Percentiles rank a stretch among this genome's conserved stretches.
Conservation (phyloP, 1,140 invertebrate species). For the Charaxes varanes region DNA sequence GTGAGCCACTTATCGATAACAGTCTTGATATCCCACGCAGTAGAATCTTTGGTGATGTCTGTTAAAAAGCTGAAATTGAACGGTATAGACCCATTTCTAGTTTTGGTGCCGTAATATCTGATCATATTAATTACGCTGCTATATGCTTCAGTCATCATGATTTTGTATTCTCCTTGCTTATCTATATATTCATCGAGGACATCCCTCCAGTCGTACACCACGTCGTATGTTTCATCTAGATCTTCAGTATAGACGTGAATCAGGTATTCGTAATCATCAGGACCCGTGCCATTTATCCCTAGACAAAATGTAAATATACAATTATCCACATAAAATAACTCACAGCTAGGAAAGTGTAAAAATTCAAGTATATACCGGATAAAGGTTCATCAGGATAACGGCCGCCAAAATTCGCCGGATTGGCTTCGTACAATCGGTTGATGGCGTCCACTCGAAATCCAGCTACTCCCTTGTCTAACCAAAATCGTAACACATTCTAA, state of each 20-base stretch:
- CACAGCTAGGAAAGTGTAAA: no score
- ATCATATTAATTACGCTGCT: slow-evolving; percentile 74
- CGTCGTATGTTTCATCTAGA: slow-evolving; percentile 58
- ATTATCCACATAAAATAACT: no score
- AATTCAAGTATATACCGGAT: slow-evolving; percentile 38
- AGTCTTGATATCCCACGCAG: slow-evolving; percentile 67
- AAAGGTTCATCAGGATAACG: slow-evolving; percentile 75
- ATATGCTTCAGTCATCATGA: slow-evolving; percentile 85
- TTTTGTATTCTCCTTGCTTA: slow-evolving; percentile 69
- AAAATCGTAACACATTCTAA: slow-evolving; percentile 82
- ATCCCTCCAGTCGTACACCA: slow-evolving; percentile 74
- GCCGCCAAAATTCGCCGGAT: slow-evolving; percentile 52
- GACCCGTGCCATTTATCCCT: slow-evolving; percentile 40
- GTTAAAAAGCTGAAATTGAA: slow-evolving; percentile 79
- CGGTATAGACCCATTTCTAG: slow-evolving; percentile 75
- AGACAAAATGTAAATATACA: no score
- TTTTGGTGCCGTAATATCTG: slow-evolving; percentile 76
- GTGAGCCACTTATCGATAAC: slow-evolving; percentile 74
- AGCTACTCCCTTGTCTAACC: slow-evolving; percentile 83
- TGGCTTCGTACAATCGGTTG: slow-evolving; percentile 75
- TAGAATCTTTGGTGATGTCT: slow-evolving; percentile 61
- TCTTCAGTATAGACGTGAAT: slow-evolving; percentile 78
- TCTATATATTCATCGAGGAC: slow-evolving; percentile 69
- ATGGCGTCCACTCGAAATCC: slow-evolving; percentile 85
- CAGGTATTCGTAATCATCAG: slow-evolving; percentile 74